A percentile compares a stretch with the other conserved stretches of the same genome.
These are phyloP conservation scores for Oryzias sinensis DNA, from an alignment of 2,797 vertebrate species.

Conservation along the genomic window DNA sequence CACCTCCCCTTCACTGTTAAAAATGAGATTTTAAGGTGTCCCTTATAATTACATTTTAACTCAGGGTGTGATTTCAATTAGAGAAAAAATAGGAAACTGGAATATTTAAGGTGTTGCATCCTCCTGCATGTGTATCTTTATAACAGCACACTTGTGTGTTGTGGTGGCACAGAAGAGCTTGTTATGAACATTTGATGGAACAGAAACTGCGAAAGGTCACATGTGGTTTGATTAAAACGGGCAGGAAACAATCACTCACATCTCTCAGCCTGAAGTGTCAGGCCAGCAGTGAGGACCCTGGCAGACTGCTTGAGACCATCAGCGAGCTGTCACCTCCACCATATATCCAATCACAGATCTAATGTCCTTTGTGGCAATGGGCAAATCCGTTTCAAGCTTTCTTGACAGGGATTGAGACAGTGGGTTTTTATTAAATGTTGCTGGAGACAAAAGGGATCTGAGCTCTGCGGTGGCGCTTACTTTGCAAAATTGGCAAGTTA, in stretches of 20 bases:
- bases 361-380: constrained; percentile 39
- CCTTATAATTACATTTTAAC: constrained; percentile 17
- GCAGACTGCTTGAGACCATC: constrained; percentile 49
- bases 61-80: constrained; percentile 8
- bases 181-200: constrained; percentile 34
- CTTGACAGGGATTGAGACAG: neutral
- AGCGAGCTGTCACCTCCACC: constrained; percentile 56
- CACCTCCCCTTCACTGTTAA: constrained; percentile 12
- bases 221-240: constrained; percentile 46
- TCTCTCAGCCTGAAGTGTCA: constrained; percentile 46
- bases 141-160: constrained; percentile 13
- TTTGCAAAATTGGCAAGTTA: constrained; percentile 13
- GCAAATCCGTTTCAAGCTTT: constrained; percentile 17
- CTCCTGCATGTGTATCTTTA: neutral
- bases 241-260: constrained; percentile 55
- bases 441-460: constrained; percentile 7
- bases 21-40: constrained; percentile 5
- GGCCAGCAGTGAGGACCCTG: constrained; percentile 27
- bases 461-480: neutral
- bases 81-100: constrained; percentile 7
- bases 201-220: constrained; percentile 34
- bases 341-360: constrained; percentile 50
- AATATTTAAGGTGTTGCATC: constrained; percentile 8
- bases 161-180: constrained; percentile 4
- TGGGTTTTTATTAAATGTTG: constrained; percentile 24